phyloP scores from a whole-genome alignment of 35 echinoderm and acorn worm genomes.

The Heliocidaris tuberculata region DNA sequence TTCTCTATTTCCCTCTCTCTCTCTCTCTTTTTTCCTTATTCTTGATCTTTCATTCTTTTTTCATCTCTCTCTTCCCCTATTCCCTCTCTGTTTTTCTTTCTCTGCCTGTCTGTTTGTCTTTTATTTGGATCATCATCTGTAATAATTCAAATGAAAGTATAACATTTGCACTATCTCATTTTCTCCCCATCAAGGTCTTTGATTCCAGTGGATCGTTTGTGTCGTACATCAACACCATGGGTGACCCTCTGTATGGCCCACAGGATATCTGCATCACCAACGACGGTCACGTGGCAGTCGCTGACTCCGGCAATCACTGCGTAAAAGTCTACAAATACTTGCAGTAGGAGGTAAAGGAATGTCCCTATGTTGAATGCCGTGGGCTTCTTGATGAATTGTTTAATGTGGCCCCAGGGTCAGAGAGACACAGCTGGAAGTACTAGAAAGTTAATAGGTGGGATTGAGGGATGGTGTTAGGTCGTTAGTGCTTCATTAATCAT shows the following conservation, averaged over 20 bases:
- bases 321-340: slow-evolving; percentile 99
- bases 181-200: slow-evolving; percentile 68
- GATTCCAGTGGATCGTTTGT: slow-evolving; percentile 91
- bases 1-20: too few relatives aligned
- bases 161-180: not conserved
- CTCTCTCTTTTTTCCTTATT: too few relatives aligned
- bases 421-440: slow-evolving; percentile 52
- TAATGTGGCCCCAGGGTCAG: slow-evolving; percentile 47
- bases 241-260: slow-evolving; percentile 90
- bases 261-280: slow-evolving; percentile 89
- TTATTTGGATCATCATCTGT: not conserved
- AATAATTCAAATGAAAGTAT: not conserved
- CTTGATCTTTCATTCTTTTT: too few relatives aligned
- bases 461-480: slow-evolving; percentile 14
- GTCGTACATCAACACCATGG: slow-evolving; percentile 94
- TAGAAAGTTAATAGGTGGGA: slow-evolving; percentile 37
- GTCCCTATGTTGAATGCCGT: slow-evolving; percentile 95
- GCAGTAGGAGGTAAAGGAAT: slow-evolving; percentile 98
- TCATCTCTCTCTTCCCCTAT: not conserved
- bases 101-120: not conserved
- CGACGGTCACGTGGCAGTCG: slow-evolving; percentile 90
- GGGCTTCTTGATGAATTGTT: slow-evolving; percentile 76
- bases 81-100: not conserved
- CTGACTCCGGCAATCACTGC: slow-evolving; percentile 97
- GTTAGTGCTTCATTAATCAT: not conserved